A percentile compares a stretch with the other conserved stretches of the same genome.
phyloP scores from a whole-genome alignment of 2,113 vertebrate genomes.

The Stegostoma tigrinum region DNA sequence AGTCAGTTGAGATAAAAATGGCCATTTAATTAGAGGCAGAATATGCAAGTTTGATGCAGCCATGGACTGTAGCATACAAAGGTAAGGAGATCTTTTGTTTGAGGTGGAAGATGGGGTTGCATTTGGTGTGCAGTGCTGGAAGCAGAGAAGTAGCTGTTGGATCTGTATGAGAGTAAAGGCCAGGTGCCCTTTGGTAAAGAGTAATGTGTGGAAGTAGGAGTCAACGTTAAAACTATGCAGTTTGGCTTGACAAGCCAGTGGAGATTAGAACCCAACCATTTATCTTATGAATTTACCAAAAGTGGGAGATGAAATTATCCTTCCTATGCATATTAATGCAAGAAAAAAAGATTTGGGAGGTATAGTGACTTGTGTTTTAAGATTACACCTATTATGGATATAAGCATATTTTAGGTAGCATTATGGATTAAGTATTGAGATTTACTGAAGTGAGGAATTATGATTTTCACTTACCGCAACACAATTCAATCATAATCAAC shows the following conservation, averaged over 20 bases:
- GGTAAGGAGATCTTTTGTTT: not conserved
- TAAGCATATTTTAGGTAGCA: not conserved
- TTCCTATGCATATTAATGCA: not conserved
- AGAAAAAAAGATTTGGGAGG: not conserved
- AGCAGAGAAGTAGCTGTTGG: not conserved
- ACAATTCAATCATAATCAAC: slow-evolving; percentile 8
- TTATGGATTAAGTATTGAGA: not conserved
- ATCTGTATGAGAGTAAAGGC: not conserved
- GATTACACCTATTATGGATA: not conserved
- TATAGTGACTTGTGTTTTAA: not conserved
- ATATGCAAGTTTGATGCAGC: not conserved
- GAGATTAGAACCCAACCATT: not conserved
- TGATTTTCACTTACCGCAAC: not conserved
- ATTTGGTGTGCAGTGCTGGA: no score
- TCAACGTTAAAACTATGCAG: not conserved
- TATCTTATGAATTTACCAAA: not conserved
- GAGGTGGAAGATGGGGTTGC: no score
- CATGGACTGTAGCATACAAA: not conserved
- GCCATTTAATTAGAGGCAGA: not conserved
- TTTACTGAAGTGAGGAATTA: not conserved
- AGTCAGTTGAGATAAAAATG: not conserved
- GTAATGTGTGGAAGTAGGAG: no score
- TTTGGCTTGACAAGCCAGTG: not conserved
- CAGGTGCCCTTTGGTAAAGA: no score
- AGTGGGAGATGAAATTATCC: not conserved